Conservation (phyloP, 1,140 invertebrate species). For the Penaeus japonicus region DNA sequence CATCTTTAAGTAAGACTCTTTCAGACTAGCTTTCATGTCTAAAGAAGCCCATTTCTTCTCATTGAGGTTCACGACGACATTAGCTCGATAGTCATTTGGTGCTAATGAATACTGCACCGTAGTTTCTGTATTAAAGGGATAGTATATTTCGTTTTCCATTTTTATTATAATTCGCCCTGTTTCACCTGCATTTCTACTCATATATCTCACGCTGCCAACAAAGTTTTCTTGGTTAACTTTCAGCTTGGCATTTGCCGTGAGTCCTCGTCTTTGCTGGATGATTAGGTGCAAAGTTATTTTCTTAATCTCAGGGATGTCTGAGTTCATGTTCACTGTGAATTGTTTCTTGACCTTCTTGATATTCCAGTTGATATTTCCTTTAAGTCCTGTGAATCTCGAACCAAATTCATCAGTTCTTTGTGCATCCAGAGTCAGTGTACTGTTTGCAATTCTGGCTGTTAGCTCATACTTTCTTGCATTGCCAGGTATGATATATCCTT, state of each 20-base stretch:
- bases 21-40: too few species aligned
- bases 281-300: not conserved
- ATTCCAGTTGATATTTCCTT: constrained; percentile 24
- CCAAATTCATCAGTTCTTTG: not conserved
- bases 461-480: constrained; percentile 33
- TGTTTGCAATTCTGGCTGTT: not conserved
- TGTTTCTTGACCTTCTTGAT: not conserved
- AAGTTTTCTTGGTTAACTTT: not conserved
- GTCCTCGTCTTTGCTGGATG: not conserved
- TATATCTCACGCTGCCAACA: too few species aligned
- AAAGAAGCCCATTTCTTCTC: too few species aligned
- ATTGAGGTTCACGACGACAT: too few species aligned
- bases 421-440: not conserved
- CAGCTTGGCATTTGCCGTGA: not conserved
- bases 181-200: too few species aligned
- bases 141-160: too few species aligned
- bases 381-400: not conserved
- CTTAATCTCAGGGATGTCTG: constrained; percentile 2
- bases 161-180: too few species aligned
- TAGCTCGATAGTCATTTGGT: too few species aligned
- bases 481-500: constrained; percentile 25
- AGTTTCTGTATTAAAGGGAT: too few species aligned
- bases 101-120: too few species aligned
- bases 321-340: constrained; percentile 37
- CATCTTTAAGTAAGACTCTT: too few species aligned